Base-by-base conservation (phyloP, 2,888 invertebrate genomes). In the Arrhopalites spinosus region DNA sequence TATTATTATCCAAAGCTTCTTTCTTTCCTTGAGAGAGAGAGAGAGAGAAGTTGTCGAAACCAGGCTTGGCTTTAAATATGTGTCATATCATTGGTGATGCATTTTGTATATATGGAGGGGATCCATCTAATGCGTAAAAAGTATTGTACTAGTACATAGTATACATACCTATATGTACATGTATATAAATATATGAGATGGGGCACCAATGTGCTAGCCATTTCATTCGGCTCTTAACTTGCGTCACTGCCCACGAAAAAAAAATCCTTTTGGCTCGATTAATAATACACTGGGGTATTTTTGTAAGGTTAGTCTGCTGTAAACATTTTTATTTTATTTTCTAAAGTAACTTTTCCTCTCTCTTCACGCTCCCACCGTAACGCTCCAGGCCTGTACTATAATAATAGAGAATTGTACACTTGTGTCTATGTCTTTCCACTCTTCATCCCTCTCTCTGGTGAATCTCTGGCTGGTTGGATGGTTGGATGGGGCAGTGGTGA, bases 221-320 rank as follows among this genome's bases (percentile, higher is more conserved):
- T 59, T 25, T 59, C 59, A 59, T 59, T 59, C 20, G 20, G 20
- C 59, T 59, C 20, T 11, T 36, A 7, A 36, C 36, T 2, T 50
- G 50, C 50, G 29, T 63, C 63, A 17, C n/a, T 29, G 63, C 63
- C 63, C 63, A 63, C 63, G 15, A 15, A 63, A n/a, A n/a, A n/a
- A n/a, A 63, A 63, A 63, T 63, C 27, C 63, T 63, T 63, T 63
- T 29, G 29, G 29, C 63, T 63, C 29, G 30, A 63, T 63, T 63
- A 29, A 63, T 63, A 63, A 63, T 29, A 63, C 30, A 11, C 27
- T 17, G 27, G 30, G 63, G 30, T n/a, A 63, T 29, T 63, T n/a
- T 30, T 50, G 17, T 29, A 63, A 63, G 17, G 63, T 29, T 8
- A 63, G 29, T 27, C 59, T 61, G 63, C 30, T 29, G 25, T 63